These are phyloP conservation scores for Latrodectus elegans DNA, from an alignment of 2,888 invertebrate genomes.

Conservation along the genomic window DNA sequence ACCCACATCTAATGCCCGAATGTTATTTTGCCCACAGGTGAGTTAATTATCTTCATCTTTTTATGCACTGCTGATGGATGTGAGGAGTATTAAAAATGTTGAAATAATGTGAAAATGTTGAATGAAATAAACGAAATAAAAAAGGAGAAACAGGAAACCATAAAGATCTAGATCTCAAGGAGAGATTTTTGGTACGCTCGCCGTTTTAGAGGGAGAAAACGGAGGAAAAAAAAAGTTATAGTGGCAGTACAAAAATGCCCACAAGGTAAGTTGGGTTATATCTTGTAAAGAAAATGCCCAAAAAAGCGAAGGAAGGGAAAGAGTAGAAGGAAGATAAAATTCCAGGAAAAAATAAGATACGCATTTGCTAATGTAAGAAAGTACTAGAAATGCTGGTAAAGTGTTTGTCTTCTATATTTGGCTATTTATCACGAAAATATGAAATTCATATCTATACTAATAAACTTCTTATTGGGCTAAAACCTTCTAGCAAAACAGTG, in stretches of 20 bases:
- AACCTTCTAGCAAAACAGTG: neutral
- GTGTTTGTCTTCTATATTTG: constrained; percentile 22
- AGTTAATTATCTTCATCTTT: constrained; percentile 55
- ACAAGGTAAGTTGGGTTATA: constrained; percentile 27
- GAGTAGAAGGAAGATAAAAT: constrained; percentile 41
- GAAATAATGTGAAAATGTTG: constrained; percentile 41
- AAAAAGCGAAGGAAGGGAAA: constrained; percentile 7
- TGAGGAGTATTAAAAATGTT: constrained; percentile 22
- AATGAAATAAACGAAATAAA: constrained; percentile 19
- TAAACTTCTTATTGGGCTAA: neutral
- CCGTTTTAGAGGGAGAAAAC: neutral
- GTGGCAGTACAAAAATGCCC: constrained; percentile 59
- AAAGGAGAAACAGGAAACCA: constrained; percentile 13
- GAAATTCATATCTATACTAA: neutral
- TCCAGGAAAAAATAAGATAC: constrained; percentile 48
- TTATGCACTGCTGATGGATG: constrained; percentile 29
- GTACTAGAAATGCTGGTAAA: constrained; percentile 19
- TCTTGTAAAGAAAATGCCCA: constrained; percentile 46
- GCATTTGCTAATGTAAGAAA: constrained; percentile 60
- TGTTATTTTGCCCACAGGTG: constrained; percentile 59
- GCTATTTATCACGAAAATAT: constrained; percentile 41
- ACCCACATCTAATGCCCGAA: neutral
- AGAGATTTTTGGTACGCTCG: constrained; percentile 29
- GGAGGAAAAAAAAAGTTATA: constrained; percentile 29
- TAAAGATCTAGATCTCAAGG: constrained; percentile 54